Evolutionary conservation across 2,888 invertebrate genomes (phyloP).

Genomic region (Catocala fraxini): DNA sequence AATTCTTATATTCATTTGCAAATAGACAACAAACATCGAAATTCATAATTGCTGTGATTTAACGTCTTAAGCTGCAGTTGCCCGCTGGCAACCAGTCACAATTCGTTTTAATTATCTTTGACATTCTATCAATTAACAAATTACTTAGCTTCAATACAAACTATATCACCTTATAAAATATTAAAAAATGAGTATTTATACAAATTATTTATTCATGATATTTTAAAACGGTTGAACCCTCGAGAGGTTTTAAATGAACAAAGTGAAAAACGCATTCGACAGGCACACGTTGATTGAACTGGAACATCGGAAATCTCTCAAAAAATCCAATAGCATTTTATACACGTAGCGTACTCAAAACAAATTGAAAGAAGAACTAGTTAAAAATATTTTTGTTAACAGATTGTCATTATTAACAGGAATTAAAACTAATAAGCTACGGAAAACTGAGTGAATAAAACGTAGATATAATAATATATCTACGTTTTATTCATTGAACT

Average conservation of each 20-base stretch:
- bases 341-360: neutral
- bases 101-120: too few species aligned
- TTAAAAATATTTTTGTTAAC: neutral
- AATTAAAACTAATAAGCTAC: too few species aligned
- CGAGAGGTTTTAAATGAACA: neutral
- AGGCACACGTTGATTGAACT: slow-evolving; percentile 30
- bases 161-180: neutral
- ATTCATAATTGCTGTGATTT: too few species aligned
- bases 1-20: too few species aligned
- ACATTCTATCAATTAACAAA: too few species aligned
- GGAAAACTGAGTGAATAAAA: too few species aligned
- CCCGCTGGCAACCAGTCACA: too few species aligned
- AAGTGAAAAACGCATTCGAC: slow-evolving; percentile 3
- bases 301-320: slow-evolving; percentile 32
- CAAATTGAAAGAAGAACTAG: neutral
- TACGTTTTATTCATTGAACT: too few species aligned
- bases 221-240: neutral
- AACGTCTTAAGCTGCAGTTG: too few species aligned
- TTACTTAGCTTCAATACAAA: too few species aligned
- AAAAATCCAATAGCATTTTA: neutral
- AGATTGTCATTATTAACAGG: neutral
- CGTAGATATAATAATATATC: too few species aligned
- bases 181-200: neutral
- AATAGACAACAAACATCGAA: too few species aligned
- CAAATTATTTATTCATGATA: neutral